Percentiles rank a stretch among this genome's conserved stretches.
These are phyloP conservation scores for Hypselothyrea guttata DNA, from an alignment of 2,888 invertebrate genomes.

Conservation along the genomic window DNA sequence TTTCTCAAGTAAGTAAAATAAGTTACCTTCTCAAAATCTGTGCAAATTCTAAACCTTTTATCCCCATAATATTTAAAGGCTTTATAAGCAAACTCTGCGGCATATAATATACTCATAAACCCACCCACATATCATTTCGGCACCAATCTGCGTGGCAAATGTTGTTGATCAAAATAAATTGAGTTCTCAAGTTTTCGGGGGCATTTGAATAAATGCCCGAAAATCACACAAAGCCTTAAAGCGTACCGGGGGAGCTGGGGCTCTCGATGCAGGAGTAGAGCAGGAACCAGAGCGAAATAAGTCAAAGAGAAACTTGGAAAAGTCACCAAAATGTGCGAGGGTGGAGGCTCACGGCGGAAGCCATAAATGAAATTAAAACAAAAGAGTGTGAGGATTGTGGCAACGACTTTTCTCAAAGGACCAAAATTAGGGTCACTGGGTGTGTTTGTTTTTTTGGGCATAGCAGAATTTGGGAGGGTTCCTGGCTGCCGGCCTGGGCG, in stretches of 20 bases:
- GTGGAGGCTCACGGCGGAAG: constrained; percentile 73
- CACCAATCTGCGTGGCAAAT: constrained; percentile 20
- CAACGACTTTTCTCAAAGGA: constrained; percentile 71
- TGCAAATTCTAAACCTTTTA: too few species aligned
- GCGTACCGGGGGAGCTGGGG: constrained; percentile 1
- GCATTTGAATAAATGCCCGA: constrained; percentile 48
- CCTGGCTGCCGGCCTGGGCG: constrained; percentile 9
- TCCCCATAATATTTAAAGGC: not conserved
- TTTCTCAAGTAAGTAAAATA: too few species aligned
- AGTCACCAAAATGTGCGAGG: constrained; percentile 58
- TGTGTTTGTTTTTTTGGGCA: constrained; percentile 68
- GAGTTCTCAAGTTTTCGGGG: constrained; percentile 52
- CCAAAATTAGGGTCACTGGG: constrained; percentile 81
- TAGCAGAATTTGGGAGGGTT: constrained; percentile 11
- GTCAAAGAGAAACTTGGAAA: constrained; percentile 44
- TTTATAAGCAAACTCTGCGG: not conserved
- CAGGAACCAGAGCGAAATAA: constrained; percentile 28
- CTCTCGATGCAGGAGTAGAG: constrained; percentile 5
- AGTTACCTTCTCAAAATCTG: too few species aligned
- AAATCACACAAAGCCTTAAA: constrained; percentile 57
- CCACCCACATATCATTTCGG: not conserved
- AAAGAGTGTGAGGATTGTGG: constrained; percentile 47
- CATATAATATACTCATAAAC: constrained; percentile 5
- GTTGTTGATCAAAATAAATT: constrained; percentile 52
- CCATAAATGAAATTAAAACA: constrained; percentile 76